Evolutionary conservation across 2,113 vertebrate genomes (phyloP), one percentile per base, ranked within the genome.

Genomic region (rabbit (Oryctolagus cuniculus)): DNA sequence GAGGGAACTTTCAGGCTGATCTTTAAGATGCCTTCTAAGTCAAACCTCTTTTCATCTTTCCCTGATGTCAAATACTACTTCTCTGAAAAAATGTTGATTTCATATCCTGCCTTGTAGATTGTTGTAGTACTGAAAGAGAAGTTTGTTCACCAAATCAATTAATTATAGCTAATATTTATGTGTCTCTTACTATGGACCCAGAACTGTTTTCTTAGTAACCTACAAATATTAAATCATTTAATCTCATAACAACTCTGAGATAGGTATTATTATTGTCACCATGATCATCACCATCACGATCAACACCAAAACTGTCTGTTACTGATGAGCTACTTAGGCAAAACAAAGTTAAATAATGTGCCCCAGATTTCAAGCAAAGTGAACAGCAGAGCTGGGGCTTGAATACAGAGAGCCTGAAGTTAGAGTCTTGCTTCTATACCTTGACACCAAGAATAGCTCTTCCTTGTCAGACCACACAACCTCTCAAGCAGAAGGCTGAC

Each of bases 61-160:
- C n/a, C 6, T 25, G 78, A 79, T 22, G 38, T 9, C 29, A 58
- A 74, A 51, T 29, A 16, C 27, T 21, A 34, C 49, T 55, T 31
- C 21, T 87, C 49, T 55, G 6, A 44, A 10, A 66, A 55, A 77
- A 87, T 34, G 29, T 21, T 0, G 38, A 80, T 31, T 87, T 38
- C 8, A 58, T n/a, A 5, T 85, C 29, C 63, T 72, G 34, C 63
- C 73, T 63, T 90, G 22, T 70, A 29, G 66, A 29, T 67, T 84
- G 34, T 93, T 29, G 13, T 55, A 38, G 29, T 24, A 31, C 5
- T 29, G 5, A 81, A 36, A 87, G 82, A 74, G 27, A 82, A 93
- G 66, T 73, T 94, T 82, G 25, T 25, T 91, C 73, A 74, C 10
- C 19, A 74, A 70, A 72, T 94, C 74, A 86, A 88, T n/a, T 63